Percentiles rank a stretch among this genome's conserved stretches.
Evolutionary conservation across 2,888 invertebrate species (phyloP).

Genomic region (Platypus cylindrus): DNA sequence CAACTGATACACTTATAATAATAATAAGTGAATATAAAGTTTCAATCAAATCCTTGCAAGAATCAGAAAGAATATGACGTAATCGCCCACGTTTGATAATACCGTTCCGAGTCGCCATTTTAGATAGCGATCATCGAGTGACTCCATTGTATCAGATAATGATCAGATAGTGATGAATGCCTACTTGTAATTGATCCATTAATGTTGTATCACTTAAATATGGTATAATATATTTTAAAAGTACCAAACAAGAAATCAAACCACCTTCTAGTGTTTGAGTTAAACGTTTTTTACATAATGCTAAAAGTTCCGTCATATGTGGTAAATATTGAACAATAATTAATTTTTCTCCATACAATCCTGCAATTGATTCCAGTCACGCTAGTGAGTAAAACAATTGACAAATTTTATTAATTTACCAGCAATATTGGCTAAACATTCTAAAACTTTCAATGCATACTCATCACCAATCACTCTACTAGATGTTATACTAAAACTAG

Average conservation of each 20-base stretch:
- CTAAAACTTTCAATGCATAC: conserved; percentile 76
- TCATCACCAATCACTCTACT: conserved; percentile 62
- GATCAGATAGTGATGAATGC: background rate
- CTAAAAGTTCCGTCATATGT: conserved; percentile 75
- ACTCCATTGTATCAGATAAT: too few species aligned
- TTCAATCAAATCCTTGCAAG: too few species aligned
- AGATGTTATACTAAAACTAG: conserved; percentile 50
- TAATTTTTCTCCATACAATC: conserved; percentile 77
- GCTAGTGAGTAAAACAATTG: too few species aligned
- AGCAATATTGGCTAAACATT: conserved; percentile 79
- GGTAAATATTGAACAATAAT: conserved; percentile 82
- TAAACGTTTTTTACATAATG: conserved; percentile 65
- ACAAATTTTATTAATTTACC: conserved; percentile 36
- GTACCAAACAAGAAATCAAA: conserved; percentile 68
- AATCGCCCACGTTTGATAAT: too few species aligned
- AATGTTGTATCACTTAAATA: conserved; percentile 71
- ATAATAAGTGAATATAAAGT: conserved; percentile 4
- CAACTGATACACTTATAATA: too few species aligned
- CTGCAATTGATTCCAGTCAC: too few species aligned
- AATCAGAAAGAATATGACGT: too few species aligned
- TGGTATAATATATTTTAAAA: conserved; percentile 68
- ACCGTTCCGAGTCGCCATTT: too few species aligned
- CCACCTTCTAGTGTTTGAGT: conserved; percentile 81
- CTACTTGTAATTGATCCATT: conserved; percentile 79
- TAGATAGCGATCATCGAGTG: too few species aligned